These are phyloP conservation scores for Metacarcinus magister DNA, from an alignment of 2,888 invertebrate genomes.

Conservation along the genomic window DNA sequence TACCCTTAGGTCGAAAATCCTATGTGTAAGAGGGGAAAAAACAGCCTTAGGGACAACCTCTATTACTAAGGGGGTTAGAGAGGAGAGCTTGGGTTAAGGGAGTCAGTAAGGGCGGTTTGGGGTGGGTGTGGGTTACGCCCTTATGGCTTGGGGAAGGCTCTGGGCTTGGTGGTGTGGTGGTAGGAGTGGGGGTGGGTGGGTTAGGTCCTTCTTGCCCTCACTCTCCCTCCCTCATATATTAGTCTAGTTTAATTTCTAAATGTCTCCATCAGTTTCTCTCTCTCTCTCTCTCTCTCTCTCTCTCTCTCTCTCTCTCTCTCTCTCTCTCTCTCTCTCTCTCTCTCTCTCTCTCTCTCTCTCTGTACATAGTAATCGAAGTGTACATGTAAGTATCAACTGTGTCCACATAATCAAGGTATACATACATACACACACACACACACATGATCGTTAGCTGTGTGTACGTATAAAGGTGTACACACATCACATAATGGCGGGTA, in stretches of 20 bases:
- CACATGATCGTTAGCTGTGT: no score
- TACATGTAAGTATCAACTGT: no score
- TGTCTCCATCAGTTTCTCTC: constrained; percentile 15
- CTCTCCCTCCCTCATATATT: not conserved
- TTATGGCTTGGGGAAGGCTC: no score
- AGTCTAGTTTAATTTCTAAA: not conserved
- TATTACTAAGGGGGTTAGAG: not conserved
- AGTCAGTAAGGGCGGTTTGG: not conserved
- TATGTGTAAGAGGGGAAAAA: not conserved
- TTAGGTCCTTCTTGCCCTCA: not conserved
- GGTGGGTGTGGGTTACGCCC: not conserved
- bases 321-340: not conserved
- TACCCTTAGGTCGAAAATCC: not conserved
- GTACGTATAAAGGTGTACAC: no score
- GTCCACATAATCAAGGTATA: no score
- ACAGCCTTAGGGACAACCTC: not conserved
- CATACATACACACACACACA: no score
- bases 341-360: not conserved
- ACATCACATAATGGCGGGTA: no score
- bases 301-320: not conserved
- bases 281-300: constrained; percentile 46
- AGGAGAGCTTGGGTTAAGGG: not conserved
- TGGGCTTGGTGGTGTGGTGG: no score
- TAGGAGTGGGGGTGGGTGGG: no score
- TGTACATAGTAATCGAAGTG: not conserved